A percentile compares a stretch with the other conserved stretches of the same genome.
Evolutionary conservation across 2,888 invertebrate species (phyloP).

Genomic region (Notodonta ziczac): DNA sequence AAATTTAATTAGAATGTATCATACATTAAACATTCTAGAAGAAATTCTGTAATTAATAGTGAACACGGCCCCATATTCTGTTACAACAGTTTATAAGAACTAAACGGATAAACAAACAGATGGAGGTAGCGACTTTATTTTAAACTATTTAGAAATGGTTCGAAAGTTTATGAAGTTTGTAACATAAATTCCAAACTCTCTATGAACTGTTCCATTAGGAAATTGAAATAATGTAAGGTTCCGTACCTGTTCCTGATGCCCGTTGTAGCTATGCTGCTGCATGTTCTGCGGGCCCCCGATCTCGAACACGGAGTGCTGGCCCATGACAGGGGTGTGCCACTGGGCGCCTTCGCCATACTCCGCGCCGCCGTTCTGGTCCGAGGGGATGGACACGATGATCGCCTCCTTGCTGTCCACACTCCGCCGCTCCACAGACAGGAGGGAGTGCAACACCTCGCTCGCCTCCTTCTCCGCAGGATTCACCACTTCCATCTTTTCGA

Average conservation of each 20-base stretch:
- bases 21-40: too few species aligned
- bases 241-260: constrained; percentile 77
- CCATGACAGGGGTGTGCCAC: constrained; percentile 87
- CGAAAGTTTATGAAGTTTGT: too few species aligned
- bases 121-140: too few species aligned
- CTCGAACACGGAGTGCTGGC: constrained; percentile 81
- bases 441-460: constrained; percentile 88
- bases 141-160: too few species aligned
- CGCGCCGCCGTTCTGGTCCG: constrained; percentile 75
- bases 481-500: constrained; percentile 86
- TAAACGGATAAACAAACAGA: too few species aligned
- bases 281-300: constrained; percentile 69
- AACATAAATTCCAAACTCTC: too few species aligned
- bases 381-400: constrained; percentile 77
- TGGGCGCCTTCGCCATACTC: constrained; percentile 84
- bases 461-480: constrained; percentile 89
- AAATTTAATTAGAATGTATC: too few species aligned
- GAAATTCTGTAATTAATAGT: too few species aligned
- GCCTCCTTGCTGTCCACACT: constrained; percentile 85
- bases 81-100: too few species aligned
- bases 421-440: constrained; percentile 87
- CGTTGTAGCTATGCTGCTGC: constrained; percentile 79
- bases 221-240: not conserved
- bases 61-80: too few species aligned
- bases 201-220: too few species aligned